These are phyloP conservation scores for Sebastes schlegelii DNA, from an alignment of 2,113 vertebrate species.

Conservation along the genomic window DNA sequence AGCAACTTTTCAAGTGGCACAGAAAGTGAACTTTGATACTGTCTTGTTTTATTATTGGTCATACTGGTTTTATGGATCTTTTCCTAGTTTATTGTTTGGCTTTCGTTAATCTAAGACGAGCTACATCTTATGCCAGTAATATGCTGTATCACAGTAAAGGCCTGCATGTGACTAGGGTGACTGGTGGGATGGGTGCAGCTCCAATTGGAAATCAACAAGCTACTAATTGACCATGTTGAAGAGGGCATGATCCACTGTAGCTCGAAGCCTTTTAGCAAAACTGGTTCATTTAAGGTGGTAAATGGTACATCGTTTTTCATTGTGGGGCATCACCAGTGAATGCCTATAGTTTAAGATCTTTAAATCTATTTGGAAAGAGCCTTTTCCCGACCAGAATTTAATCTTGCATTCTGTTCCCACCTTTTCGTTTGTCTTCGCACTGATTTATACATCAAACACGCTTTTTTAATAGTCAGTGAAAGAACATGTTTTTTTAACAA, in stretches of 20 bases:
- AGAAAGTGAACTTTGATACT: constrained; percentile 34
- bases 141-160: background rate
- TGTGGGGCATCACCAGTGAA: background rate
- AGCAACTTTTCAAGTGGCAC: background rate
- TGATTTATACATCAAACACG: background rate
- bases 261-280: constrained; percentile 1
- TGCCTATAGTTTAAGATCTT: background rate
- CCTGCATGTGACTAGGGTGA: constrained; percentile 1
- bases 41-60: background rate
- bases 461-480: background rate
- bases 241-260: constrained; percentile 1
- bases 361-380: background rate
- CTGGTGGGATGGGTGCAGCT: background rate
- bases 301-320: background rate
- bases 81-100: background rate
- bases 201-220: constrained; percentile 11
- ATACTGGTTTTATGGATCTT: constrained; percentile 16
- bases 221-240: constrained; percentile 10
- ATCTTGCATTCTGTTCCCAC: background rate
- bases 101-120: background rate
- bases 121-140: background rate
- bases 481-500: background rate
- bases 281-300: background rate
- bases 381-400: background rate
- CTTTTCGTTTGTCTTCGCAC: background rate